phyloP scores from a whole-genome alignment of 2,113 vertebrate species.

The Rattus rattus region DNA sequence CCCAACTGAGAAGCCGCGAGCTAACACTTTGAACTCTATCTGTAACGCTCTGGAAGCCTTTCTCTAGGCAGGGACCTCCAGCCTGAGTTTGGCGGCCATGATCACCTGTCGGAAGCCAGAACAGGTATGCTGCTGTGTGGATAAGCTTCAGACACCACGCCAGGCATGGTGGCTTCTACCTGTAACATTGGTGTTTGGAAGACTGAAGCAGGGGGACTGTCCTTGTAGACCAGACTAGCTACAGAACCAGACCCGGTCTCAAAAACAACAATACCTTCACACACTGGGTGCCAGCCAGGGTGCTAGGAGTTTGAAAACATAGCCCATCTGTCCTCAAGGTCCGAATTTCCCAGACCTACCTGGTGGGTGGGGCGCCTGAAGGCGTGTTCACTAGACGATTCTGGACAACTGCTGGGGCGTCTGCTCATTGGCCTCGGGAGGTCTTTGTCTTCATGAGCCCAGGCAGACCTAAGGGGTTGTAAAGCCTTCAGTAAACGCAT shows the following conservation, averaged over 20 bases:
- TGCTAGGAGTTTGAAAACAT: neutral
- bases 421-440: neutral
- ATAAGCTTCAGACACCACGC: neutral
- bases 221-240: neutral
- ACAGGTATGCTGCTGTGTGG: too few relatives aligned
- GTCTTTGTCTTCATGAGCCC: neutral
- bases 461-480: neutral
- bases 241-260: neutral
- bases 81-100: neutral
- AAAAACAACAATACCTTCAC: neutral
- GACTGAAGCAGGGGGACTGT: neutral
- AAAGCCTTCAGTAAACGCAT: neutral
- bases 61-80: neutral
- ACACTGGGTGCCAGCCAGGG: rapidly evolving
- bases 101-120: neutral
- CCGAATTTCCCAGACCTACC: neutral
- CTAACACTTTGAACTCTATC: neutral
- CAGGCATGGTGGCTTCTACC: neutral
- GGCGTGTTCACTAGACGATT: neutral
- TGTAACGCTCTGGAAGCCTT: neutral
- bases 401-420: neutral
- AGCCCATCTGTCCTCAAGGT: neutral
- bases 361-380: neutral
- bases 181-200: neutral
- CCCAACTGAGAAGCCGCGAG: neutral